Evolutionary conservation across 2,888 invertebrate species (phyloP), one percentile per base, ranked within the genome.

Genomic region (Elysia crispata): DNA sequence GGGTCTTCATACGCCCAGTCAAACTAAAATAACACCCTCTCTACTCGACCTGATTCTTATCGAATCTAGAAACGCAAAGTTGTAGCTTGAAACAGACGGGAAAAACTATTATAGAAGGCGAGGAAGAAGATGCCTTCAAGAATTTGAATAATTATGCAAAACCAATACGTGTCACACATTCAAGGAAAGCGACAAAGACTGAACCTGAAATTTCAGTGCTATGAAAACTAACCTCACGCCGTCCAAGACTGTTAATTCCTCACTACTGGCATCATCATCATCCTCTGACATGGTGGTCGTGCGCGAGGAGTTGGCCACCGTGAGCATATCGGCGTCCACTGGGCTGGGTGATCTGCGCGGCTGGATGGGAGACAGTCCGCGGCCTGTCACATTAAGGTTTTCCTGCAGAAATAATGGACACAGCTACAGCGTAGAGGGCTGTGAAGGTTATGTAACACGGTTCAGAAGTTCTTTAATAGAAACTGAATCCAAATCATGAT

Each of bases 221-320:
- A 13, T 20, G 28, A 3, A 23, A 8, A 31, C 75, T 33, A 5
- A 75, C 75, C 50, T 69, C 1, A 78, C 78, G 1, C 78, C 78
- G 70, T 78, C 78, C 72, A 78, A 30, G 25, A 78, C 78, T 5
- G 72, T 78, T 20, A 62, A 78, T n/a, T 78, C 78, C 28, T 78
- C 78, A 28, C 73, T 72, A 62, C 20, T 62, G 54, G 13, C 62
- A 15, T 28, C 64, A 1, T 76, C 76, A 11, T 66, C 66, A 23
- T 77, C 77, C 18, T 13, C 11, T 28, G 30, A 20, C 13, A 60
- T 60, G 6, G n/a, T 41, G 11, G 20, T 3, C 1, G 70, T 31
- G 6, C 30, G 11, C 31, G 8, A 31, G 1, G 31, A 20, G 6
- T 23, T 28, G 50, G 30, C 28, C n/a, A 25, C 31, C 1, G 73